A percentile compares a stretch with the other conserved stretches of the same genome.
Evolutionary conservation across 2,797 vertebrate genomes (phyloP).

Genomic region (Perodicticus potto): DNA sequence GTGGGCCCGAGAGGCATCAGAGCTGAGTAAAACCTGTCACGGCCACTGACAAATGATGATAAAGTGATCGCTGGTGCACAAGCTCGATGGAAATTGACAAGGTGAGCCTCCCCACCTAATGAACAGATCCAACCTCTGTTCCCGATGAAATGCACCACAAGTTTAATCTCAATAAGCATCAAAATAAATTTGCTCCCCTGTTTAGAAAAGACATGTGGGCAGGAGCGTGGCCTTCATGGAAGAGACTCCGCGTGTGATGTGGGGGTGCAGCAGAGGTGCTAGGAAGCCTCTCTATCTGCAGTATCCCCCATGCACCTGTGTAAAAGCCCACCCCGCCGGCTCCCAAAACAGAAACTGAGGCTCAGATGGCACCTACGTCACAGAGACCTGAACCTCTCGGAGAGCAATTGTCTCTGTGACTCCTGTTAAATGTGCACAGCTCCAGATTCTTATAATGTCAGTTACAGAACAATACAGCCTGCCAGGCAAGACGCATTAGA

Average conservation of each 20-base stretch:
- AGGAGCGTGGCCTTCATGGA: background rate
- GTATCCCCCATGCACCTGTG: constrained; percentile 78
- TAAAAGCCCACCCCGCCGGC: constrained; percentile 52
- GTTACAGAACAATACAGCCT: constrained; percentile 87
- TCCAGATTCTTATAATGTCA: constrained; percentile 88
- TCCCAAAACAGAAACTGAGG: constrained; percentile 78
- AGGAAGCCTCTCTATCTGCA: background rate
- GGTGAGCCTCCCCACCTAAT: constrained; percentile 94
- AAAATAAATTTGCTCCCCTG: constrained; percentile 84
- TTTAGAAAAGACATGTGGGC: constrained; percentile 67
- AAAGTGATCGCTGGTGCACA: constrained; percentile 96
- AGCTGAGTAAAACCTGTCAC: constrained; percentile 92
- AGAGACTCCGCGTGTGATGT: background rate
- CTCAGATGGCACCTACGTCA: constrained; percentile 84
- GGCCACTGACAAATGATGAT: constrained; percentile 98
- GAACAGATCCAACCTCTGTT: constrained; percentile 90
- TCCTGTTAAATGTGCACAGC: constrained; percentile 83
- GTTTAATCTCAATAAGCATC: constrained; percentile 88
- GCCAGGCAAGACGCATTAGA: constrained; percentile 87
- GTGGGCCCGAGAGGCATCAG: constrained; percentile 92
- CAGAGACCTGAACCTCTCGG: constrained; percentile 76
- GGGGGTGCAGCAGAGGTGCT: rapidly evolving
- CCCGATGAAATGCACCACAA: constrained; percentile 83
- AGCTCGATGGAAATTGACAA: constrained; percentile 94
- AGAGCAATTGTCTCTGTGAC: constrained; percentile 84